Evolutionary conservation across 2,113 vertebrate genomes (phyloP).

Genomic region (Glaucomys volans): DNA sequence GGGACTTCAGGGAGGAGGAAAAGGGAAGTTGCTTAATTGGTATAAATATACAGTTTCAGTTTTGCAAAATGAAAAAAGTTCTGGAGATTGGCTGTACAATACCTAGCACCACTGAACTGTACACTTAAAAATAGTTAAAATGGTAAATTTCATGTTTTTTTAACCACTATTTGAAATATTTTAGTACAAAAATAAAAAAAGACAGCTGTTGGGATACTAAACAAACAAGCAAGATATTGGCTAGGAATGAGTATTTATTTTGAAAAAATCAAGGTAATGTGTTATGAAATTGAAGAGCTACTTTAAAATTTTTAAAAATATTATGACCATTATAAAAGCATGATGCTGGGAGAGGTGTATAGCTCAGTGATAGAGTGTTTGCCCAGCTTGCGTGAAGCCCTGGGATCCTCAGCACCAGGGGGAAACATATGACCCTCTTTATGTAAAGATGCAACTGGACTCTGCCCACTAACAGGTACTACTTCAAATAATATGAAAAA

Average conservation of each 20-base stretch:
- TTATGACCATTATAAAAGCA: background rate
- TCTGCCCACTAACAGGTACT: background rate
- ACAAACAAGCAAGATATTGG: background rate
- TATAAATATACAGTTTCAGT: background rate
- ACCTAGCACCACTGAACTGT: background rate
- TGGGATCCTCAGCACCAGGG: background rate
- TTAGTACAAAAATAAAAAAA: background rate
- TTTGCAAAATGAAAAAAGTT: conserved; percentile 21
- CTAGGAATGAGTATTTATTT: background rate
- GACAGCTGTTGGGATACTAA: background rate
- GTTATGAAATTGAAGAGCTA: background rate
- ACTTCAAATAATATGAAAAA: background rate
- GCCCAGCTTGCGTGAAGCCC: background rate
- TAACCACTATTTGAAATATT: background rate
- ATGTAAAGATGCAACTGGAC: background rate
- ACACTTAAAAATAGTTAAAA: background rate
- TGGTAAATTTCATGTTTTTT: conserved; percentile 23
- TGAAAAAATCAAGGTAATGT: background rate
- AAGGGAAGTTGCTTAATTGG: background rate
- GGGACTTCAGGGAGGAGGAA: background rate
- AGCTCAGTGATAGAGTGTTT: background rate
- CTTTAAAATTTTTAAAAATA: background rate
- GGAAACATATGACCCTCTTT: background rate
- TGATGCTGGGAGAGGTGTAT: background rate
- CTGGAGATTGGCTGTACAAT: background rate